phyloP scores from a whole-genome alignment of 2,888 invertebrate genomes.

The Orchesellides sinensis region DNA sequence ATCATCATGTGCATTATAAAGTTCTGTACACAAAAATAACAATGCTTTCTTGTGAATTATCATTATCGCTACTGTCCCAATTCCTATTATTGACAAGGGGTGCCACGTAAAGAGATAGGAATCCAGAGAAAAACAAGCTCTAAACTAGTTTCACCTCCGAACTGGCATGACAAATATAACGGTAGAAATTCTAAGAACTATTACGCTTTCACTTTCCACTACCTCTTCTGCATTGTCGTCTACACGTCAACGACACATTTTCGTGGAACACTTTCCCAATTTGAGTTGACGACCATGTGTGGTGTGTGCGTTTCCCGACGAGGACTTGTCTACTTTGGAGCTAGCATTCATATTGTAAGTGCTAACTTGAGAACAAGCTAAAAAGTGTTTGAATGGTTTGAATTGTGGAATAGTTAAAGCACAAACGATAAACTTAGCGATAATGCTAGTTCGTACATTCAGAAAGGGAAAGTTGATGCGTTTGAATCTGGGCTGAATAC shows the following conservation, averaged over 20 bases:
- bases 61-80: neutral
- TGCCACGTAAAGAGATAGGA: neutral
- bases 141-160: no score
- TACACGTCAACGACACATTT: slow-evolving; percentile 36
- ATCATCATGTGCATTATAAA: neutral
- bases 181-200: neutral
- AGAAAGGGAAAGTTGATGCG: neutral
- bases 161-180: no score
- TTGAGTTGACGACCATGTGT: slow-evolving; percentile 48
- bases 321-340: slow-evolving; percentile 68
- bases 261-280: no score
- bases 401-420: neutral
- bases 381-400: neutral
- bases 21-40: neutral
- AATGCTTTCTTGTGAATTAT: neutral
- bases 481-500: neutral
- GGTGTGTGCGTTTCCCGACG: slow-evolving; percentile 65
- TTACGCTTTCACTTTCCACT: slow-evolving; percentile 3
- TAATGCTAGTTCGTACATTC: neutral
- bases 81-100: neutral
- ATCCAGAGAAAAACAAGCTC: neutral
- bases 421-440: neutral
- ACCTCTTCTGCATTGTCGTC: slow-evolving; percentile 14
- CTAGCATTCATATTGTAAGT: slow-evolving; percentile 69
- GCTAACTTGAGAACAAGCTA: neutral